Evolutionary conservation across 1,140 invertebrate genomes (phyloP).

Genomic region (Acromyrmex charruanus): DNA sequence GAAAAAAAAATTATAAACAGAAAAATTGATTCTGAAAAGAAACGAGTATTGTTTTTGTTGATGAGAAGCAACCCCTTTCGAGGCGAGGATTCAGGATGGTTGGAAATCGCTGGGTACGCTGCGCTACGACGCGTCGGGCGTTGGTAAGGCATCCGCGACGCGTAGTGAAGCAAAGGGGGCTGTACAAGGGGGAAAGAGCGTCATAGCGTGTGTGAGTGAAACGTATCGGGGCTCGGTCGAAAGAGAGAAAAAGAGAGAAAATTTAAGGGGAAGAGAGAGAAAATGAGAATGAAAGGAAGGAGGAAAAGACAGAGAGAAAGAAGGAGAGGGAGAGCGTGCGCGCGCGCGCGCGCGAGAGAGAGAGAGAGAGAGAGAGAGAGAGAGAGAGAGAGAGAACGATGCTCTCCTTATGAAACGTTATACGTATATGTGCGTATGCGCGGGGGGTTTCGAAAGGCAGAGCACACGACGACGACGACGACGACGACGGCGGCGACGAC

Average conservation of each 20-base stretch:
- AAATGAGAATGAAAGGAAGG: neutral
- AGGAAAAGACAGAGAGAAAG: slow-evolving; percentile 16
- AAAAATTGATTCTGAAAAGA: neutral
- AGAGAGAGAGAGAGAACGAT: slow-evolving; percentile 21
- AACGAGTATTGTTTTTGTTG: slow-evolving; percentile 49
- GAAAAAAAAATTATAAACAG: neutral
- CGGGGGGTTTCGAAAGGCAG: slow-evolving; percentile 74
- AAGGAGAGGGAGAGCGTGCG: neutral
- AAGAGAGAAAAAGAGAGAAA: slow-evolving; percentile 22
- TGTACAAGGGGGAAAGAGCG: slow-evolving; percentile 36
- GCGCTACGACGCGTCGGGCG: slow-evolving; percentile 38
- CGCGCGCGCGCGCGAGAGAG: too few species aligned
- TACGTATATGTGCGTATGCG: neutral
- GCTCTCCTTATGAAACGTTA: slow-evolving; percentile 60
- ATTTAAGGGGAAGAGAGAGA: slow-evolving; percentile 40
- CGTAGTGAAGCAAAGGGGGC: slow-evolving; percentile 61
- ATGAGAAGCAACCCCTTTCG: slow-evolving; percentile 70
- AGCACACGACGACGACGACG: slow-evolving; percentile 1
- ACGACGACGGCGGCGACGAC: slow-evolving; percentile 45
- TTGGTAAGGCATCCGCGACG: slow-evolving; percentile 66
- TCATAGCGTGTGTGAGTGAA: slow-evolving; percentile 8
- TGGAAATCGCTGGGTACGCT: slow-evolving; percentile 73
- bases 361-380: neutral
- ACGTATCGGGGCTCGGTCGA: slow-evolving; percentile 39
- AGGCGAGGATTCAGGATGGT: slow-evolving; percentile 73